These are phyloP conservation scores for Calidris pygmaea DNA, from an alignment of 2,113 vertebrate genomes.

Conservation along the genomic window DNA sequence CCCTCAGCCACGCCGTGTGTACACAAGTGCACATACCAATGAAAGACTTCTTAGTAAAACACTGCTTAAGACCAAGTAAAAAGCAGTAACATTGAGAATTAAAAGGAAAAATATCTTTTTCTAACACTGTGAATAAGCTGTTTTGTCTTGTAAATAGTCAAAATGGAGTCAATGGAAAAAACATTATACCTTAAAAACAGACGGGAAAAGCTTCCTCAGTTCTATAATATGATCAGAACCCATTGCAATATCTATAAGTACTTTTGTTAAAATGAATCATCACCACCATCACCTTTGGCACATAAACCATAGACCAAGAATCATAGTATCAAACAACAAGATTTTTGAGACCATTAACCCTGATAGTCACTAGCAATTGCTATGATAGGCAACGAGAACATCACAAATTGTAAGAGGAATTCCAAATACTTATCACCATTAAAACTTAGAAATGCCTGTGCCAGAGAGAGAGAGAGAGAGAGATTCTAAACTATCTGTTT, in stretches of 20 bases:
- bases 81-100: neutral
- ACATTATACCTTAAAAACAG: neutral
- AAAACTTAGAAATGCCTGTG: neutral
- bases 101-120: neutral
- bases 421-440: neutral
- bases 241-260: neutral
- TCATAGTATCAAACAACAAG: neutral
- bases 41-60: neutral
- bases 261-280: neutral
- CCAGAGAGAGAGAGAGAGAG: neutral
- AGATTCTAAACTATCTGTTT: neutral
- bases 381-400: neutral
- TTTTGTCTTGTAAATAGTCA: neutral
- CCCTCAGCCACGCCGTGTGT: neutral
- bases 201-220: neutral
- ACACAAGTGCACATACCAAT: neutral
- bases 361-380: neutral
- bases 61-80: neutral
- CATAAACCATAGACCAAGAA: neutral
- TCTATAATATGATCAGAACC: neutral
- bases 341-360: neutral
- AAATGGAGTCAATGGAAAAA: neutral
- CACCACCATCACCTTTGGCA: neutral
- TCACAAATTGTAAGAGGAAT: neutral
- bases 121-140: neutral